phyloP scores from a whole-genome alignment of 35 echinoderm and acorn worm species.

The Eucidaris tribuloides region DNA sequence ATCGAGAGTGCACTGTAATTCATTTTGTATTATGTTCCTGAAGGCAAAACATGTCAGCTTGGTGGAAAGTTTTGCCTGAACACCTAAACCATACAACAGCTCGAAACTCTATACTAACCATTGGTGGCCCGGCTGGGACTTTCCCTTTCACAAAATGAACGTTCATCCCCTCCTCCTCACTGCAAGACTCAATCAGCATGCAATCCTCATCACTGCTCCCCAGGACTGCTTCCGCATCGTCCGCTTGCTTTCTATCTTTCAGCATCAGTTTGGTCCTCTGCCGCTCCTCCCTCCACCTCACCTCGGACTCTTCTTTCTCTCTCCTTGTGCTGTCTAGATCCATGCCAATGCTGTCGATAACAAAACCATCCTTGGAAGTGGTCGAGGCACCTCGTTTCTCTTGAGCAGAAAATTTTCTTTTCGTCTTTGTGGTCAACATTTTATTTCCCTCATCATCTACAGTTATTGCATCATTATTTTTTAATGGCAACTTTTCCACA shows the following conservation, averaged over 20 bases:
- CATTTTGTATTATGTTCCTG: too few relatives aligned
- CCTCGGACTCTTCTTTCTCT: background rate
- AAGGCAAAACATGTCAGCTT: too few relatives aligned
- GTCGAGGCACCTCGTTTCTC: background rate
- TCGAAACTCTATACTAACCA: too few relatives aligned
- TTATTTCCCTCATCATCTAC: background rate
- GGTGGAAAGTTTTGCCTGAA: too few relatives aligned
- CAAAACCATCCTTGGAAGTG: background rate
- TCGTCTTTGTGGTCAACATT: too few relatives aligned
- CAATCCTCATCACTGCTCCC: background rate
- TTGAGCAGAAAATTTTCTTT: too few relatives aligned
- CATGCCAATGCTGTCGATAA: background rate
- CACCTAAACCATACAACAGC: too few relatives aligned
- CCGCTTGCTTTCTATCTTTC: background rate
- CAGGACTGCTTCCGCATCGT: background rate
- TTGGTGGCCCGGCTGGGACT: too few relatives aligned
- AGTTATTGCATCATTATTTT: background rate
- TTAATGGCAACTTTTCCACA: background rate
- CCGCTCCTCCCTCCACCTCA: background rate
- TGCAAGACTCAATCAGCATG: constrained; percentile 16
- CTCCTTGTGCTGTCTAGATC: background rate
- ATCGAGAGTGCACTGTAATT: too few relatives aligned
- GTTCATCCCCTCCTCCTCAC: constrained; percentile 1
- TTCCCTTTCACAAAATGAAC: constrained; percentile 1
- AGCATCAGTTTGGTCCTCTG: background rate